phyloP scores from a whole-genome alignment of 2,797 vertebrate genomes.

The Oreortyx pictus region DNA sequence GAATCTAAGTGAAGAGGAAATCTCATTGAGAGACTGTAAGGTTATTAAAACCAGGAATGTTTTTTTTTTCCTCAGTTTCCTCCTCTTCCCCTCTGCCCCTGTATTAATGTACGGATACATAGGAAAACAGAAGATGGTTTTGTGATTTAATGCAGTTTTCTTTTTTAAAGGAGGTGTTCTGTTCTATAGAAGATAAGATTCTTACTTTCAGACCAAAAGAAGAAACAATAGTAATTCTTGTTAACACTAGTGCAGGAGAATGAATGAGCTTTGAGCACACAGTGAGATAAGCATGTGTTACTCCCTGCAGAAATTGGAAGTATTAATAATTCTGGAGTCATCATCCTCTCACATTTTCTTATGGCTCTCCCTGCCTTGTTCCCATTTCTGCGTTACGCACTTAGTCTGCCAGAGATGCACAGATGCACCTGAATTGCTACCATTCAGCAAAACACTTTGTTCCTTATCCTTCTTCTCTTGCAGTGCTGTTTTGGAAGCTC shows the following conservation, averaged over 20 bases:
- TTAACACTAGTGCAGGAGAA: background rate
- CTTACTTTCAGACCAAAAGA: background rate
- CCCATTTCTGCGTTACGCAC: background rate
- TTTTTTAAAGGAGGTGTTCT: background rate
- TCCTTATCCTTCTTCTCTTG: background rate
- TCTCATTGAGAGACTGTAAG: background rate
- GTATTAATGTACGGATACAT: background rate
- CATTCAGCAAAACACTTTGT: background rate
- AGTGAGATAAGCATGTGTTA: background rate
- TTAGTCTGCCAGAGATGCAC: background rate
- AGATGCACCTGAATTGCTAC: background rate
- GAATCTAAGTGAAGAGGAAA: background rate
- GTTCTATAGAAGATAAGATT: background rate
- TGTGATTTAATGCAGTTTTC: background rate
- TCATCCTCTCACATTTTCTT: background rate
- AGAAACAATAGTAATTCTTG: background rate
- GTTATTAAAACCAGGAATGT: background rate
- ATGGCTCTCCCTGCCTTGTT: background rate
- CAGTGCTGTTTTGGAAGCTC: background rate
- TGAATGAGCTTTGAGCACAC: background rate
- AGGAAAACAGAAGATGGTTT: background rate
- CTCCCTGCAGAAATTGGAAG: background rate
- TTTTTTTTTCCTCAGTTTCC: background rate
- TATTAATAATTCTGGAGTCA: background rate
- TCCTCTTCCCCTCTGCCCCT: accelerated